Conservation (phyloP, 2,797 vertebrate genomes). For the Garrulus glandarius region DNA sequence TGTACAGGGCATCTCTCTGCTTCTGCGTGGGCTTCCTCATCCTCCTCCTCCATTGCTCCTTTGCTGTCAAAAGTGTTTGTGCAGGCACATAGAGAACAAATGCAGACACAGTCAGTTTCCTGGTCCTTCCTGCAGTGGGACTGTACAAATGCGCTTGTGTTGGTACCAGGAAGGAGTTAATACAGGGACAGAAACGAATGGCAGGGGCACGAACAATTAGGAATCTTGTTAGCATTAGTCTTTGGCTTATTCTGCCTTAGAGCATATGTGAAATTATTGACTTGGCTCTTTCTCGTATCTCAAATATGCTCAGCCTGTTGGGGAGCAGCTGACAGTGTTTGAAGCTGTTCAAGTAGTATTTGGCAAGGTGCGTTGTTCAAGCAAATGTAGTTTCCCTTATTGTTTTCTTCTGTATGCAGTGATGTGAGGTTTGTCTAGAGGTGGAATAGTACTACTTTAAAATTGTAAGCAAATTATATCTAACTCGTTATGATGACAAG, state of each 20-base stretch:
- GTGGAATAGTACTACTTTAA: not conserved
- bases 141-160: not conserved
- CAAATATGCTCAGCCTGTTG: not conserved
- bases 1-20: not conserved
- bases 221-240: not conserved
- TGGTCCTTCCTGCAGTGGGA: not conserved
- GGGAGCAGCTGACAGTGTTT: not conserved
- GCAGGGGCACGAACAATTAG: fast-evolving
- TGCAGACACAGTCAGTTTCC: not conserved
- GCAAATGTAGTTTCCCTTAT: not conserved
- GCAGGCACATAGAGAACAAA: not conserved
- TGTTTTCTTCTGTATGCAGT: not conserved
- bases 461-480: not conserved
- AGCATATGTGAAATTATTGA: not conserved
- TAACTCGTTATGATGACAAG: not conserved
- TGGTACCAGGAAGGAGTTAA: not conserved
- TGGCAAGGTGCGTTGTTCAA: not conserved
- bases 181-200: not conserved
- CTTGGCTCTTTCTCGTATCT: not conserved
- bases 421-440: not conserved
- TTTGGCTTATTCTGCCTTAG: not conserved
- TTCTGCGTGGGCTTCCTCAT: not conserved
- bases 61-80: not conserved
- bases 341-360: not conserved
- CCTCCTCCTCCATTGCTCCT: not conserved